Evolutionary conservation across 1,140 invertebrate species (phyloP).

Genomic region (Teleogryllus occipitalis): DNA sequence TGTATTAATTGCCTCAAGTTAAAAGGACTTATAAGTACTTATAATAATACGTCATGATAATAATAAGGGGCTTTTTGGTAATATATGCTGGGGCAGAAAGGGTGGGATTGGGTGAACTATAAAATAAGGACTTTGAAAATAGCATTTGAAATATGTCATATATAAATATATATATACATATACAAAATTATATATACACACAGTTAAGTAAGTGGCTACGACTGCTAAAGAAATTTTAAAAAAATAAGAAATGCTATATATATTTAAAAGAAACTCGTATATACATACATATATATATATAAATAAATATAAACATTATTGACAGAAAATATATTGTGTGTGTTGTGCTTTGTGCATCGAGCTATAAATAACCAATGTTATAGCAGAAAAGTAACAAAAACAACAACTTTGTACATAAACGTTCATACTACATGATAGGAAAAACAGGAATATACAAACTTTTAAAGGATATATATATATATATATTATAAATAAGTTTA

Average conservation of each 20-base stretch:
- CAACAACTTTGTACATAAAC: not conserved
- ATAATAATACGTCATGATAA: slow-evolving; percentile 2
- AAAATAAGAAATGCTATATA: slow-evolving; percentile 1
- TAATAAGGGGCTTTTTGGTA: slow-evolving; percentile 4
- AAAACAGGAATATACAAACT: not conserved
- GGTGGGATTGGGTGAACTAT: not conserved
- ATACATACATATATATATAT: not conserved
- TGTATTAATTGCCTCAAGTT: not conserved
- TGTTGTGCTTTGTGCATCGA: slow-evolving; percentile 3
- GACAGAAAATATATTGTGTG: slow-evolving; percentile 5
- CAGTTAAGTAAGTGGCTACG: not conserved
- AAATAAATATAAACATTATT: not conserved
- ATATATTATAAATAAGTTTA: slow-evolving; percentile 6
- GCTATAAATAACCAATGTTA: not conserved
- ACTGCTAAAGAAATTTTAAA: slow-evolving; percentile 1
- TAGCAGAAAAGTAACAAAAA: not conserved
- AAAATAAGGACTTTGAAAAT: not conserved
- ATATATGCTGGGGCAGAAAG: not conserved
- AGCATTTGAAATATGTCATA: not conserved
- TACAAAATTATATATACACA: not conserved
- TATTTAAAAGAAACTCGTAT: slow-evolving; percentile 1
- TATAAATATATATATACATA: not conserved
- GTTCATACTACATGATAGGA: not conserved
- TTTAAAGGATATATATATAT: not conserved
- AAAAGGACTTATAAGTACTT: not conserved